Percentiles rank a stretch among this genome's conserved stretches.
Conservation (phyloP, 2,113 vertebrate genomes). For the Sprattus sprattus region DNA sequence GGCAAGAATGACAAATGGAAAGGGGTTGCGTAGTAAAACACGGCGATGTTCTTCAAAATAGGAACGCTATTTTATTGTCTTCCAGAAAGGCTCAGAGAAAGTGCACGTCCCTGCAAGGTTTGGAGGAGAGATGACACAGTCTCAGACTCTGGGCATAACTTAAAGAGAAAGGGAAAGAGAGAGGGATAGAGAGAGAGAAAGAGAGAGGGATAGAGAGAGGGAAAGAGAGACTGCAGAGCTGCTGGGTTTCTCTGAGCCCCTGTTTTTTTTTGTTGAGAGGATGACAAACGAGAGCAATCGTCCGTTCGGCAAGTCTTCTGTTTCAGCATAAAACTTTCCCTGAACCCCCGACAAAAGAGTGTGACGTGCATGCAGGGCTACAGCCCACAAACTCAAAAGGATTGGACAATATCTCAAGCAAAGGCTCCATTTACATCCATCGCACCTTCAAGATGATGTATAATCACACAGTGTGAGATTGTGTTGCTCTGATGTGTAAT, state of each 20-base stretch:
- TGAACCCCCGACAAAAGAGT: background rate
- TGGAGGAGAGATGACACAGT: slow-evolving; percentile 14
- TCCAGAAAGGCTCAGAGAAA: background rate
- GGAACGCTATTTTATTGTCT: background rate
- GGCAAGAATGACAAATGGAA: background rate
- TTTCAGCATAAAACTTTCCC: slow-evolving; percentile 21
- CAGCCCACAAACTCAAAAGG: slow-evolving; percentile 4
- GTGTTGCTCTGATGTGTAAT: background rate
- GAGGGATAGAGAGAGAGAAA: background rate
- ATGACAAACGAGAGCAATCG: slow-evolving; percentile 42
- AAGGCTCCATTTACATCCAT: background rate
- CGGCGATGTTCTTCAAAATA: background rate
- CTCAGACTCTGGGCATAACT: slow-evolving; percentile 41
- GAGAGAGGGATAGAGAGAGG: background rate
- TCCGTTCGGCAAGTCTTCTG: slow-evolving; percentile 24
- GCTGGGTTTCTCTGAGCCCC: slow-evolving; percentile 28
- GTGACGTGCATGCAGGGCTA: background rate
- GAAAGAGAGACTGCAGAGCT: background rate
- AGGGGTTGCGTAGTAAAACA: background rate
- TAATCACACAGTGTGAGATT: background rate
- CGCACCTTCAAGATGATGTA: slow-evolving; percentile 1
- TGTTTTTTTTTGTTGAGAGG: slow-evolving; percentile 42
- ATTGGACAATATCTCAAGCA: slow-evolving; percentile 10
- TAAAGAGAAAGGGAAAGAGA: background rate
- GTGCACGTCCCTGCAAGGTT: background rate